phyloP scores from a whole-genome alignment of 2,113 vertebrate species.

The Oncorhynchus tshawytscha region DNA sequence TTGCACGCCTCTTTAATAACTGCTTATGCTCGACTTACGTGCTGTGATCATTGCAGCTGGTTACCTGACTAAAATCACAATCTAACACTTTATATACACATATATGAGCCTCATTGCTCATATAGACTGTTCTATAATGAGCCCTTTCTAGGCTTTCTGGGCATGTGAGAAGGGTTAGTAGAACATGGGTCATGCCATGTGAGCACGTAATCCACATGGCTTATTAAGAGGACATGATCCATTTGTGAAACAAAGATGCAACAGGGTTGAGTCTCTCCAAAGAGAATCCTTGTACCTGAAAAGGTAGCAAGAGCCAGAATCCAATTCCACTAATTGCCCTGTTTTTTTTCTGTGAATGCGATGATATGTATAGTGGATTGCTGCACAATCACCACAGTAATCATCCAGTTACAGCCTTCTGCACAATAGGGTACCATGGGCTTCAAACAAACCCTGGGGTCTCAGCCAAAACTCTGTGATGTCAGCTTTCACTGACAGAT shows the following conservation, averaged over 20 bases:
- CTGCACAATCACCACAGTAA: not conserved
- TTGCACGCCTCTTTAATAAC: not conserved
- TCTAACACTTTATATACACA: not conserved
- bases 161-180: not conserved
- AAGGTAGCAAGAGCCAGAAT: not conserved
- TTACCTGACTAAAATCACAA: not conserved
- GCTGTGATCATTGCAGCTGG: not conserved
- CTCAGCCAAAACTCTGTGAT: not conserved
- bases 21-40: not conserved
- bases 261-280: not conserved
- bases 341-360: not conserved
- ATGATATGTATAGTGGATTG: not conserved
- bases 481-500: not conserved
- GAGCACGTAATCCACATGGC: not conserved
- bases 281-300: not conserved
- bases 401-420: not conserved
- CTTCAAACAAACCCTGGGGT: not conserved
- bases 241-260: not conserved
- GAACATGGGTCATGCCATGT: not conserved
- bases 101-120: not conserved
- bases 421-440: not conserved
- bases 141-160: not conserved
- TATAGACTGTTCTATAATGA: not conserved
- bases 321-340: not conserved
- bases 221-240: not conserved